Conservation (phyloP, 2,888 invertebrate species). For the Ophion slaviceki region DNA sequence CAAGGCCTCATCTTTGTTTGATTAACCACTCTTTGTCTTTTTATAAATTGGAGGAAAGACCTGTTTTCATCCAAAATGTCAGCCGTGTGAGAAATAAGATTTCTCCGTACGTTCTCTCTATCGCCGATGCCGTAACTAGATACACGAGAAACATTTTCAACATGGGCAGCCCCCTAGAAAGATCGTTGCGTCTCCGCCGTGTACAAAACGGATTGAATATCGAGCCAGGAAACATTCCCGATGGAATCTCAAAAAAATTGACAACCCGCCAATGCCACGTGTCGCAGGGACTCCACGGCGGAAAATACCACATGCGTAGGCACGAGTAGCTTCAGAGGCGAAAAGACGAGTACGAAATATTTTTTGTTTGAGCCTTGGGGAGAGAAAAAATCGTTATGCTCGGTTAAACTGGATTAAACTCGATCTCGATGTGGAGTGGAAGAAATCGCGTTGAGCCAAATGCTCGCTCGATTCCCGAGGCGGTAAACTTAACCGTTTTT, state of each 20-base stretch:
- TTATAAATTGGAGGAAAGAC: neutral
- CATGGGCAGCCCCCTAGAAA: neutral
- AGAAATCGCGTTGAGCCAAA: constrained; percentile 18
- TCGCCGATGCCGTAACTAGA: neutral
- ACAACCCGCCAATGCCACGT: neutral
- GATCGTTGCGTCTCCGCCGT: neutral
- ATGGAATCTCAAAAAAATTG: neutral
- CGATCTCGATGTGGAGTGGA: neutral
- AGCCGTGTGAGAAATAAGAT: neutral
- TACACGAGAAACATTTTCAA: neutral
- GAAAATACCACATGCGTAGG: neutral
- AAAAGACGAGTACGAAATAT: neutral
- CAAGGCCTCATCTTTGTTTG: no score
- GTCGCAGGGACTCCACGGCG: neutral
- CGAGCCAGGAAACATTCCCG: neutral
- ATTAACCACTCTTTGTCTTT: neutral
- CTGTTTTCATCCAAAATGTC: neutral
- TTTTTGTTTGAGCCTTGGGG: neutral
- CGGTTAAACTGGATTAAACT: neutral
- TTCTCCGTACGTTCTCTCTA: neutral
- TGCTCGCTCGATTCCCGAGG: constrained; percentile 38
- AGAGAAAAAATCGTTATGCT: neutral
- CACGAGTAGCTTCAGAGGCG: neutral
- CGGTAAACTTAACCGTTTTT: constrained; percentile 59
- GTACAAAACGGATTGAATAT: neutral